Evolutionary conservation across 2,113 vertebrate genomes (phyloP), one percentile per base, ranked within the genome.

Genomic region (Egretta garzetta): DNA sequence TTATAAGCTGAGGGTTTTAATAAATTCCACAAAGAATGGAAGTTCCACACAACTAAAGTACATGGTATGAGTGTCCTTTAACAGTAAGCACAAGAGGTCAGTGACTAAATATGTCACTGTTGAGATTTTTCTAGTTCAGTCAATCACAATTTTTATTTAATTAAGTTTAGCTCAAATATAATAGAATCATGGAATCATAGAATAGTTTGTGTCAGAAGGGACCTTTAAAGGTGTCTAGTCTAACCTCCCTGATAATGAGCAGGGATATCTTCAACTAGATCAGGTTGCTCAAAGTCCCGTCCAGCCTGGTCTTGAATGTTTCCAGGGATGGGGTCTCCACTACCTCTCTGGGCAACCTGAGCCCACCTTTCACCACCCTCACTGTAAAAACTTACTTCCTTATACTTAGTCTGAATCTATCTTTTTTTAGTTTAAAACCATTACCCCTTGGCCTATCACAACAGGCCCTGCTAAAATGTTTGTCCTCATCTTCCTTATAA

Each of bases 1-100:
- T 64, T 55, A 35, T 56, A 71, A 72, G 3, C 4, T 41, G 13
- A 66, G 13, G 3, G 16, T 17, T 27, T 87, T 47, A 60, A 52
- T 49, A 55, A 68, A 60, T 81, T 37, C 23, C 10, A n/a, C 20
- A 43, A 74, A 56, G 8, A 60, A 60, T 28, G 3, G 14, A 53
- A 81, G 12, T 15, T 81, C 37, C 71, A 6, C 21, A 37, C 4
- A 66, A 7, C 5, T 47, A 33, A 91, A 84, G 1, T 19, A 43
- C 8, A 21, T 14, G 8, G 5, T 63, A 66, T 0, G 0, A 37
- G 2, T n/a, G 6, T 26, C 59, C 24, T 55, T 3, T 70, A 64
- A 55, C 41, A 63, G 14, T 11, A 50, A 37, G 24, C 30, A 56
- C 10, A 66, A 32, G 2, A 49, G 3, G 10, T 41, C 39, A 15